Evolutionary conservation across 2,888 invertebrate species (phyloP), one percentile per base, ranked within the genome.

Genomic region (Gymnoscelis rufifasciata): DNA sequence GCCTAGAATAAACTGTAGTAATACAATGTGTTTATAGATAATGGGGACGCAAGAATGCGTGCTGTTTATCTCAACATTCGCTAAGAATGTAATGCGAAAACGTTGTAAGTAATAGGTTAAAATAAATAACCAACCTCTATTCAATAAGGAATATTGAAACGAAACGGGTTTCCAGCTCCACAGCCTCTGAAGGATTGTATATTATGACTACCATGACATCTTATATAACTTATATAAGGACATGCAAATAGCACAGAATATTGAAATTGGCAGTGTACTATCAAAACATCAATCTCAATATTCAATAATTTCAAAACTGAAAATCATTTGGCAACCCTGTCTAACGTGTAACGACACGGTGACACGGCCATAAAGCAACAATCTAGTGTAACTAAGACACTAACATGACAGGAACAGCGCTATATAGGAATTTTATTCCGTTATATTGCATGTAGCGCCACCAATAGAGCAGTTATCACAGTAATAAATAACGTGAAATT

Each of bases 341-440:
- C 38, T 45, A 37, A 33, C 52, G 30, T 56, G 53, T 54, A 56
- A 38, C 55, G 56, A 52, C 52, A 60, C 57, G 56, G 44, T 62
- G 68, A 74, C 74, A 74, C 61, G 61, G 64, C 64, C 68, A 74
- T 78, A 79, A 78, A 76, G 68, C 68, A 73, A 56, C 59, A 60
- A 59, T 65, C 61, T 59, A 63, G 70, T 72, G 72, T 77, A 71
- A 71, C 68, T 64, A 66, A 71, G 69, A 73, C 71, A 60, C 67
- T 57, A 59, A 81, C 82, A 79, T 68, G 83, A 73, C 81, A 75
- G 68, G 62, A 68, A 79, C 83, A 78, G 59, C 65, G 69, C 60
- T 68, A 65, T 56, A 55, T 51, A 64, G 72, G 68, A 71, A 72
- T 78, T 74, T 76, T 68, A 74, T 75, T 70, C 78, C 74, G 78